These are phyloP conservation scores for Parazoanthus swiftii DNA, from an alignment of 92 coral and sea anemone genomes.

Conservation along the genomic window DNA sequence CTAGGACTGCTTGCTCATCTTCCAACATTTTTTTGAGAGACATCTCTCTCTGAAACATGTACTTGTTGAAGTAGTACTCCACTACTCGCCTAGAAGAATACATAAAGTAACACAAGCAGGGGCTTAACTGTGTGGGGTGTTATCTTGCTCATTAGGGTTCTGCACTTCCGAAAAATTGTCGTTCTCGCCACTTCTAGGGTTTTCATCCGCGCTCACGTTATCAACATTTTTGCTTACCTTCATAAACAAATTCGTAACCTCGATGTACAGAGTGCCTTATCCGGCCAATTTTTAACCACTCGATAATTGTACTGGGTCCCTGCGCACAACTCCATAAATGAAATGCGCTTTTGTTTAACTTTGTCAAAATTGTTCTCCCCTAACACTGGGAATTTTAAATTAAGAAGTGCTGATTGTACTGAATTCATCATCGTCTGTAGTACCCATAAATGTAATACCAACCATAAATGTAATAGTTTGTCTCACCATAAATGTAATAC, in stretches of 20 bases:
- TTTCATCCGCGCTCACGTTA: not conserved
- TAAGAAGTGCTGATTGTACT: conserved; percentile 19
- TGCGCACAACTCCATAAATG: not conserved
- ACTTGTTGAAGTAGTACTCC: not conserved
- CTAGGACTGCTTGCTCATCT: conserved; percentile 24
- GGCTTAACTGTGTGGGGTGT: conserved; percentile 9
- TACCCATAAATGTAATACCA: no score
- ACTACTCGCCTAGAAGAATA: not conserved
- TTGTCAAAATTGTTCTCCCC: conserved; percentile 23
- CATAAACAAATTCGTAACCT: conserved; percentile 38
- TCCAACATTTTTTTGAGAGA: not conserved
- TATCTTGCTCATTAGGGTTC: conserved; percentile 14
- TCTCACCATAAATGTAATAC: no score
- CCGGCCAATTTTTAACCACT: conserved; percentile 42
- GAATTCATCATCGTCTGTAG: not conserved
- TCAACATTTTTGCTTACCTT: not conserved
- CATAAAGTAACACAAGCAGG: not conserved
- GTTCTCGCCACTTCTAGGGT: not conserved
- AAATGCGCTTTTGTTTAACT: conserved; percentile 14
- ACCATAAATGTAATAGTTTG: no score
- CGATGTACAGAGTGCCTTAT: conserved; percentile 33
- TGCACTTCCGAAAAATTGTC: not conserved
- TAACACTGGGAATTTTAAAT: conserved; percentile 8
- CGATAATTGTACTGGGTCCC: conserved; percentile 37
- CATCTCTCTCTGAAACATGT: conserved; percentile 18